A percentile compares a stretch with the other conserved stretches of the same genome.
Evolutionary conservation across 1,140 invertebrate genomes (phyloP).

Genomic region (Coptotermes formosanus): DNA sequence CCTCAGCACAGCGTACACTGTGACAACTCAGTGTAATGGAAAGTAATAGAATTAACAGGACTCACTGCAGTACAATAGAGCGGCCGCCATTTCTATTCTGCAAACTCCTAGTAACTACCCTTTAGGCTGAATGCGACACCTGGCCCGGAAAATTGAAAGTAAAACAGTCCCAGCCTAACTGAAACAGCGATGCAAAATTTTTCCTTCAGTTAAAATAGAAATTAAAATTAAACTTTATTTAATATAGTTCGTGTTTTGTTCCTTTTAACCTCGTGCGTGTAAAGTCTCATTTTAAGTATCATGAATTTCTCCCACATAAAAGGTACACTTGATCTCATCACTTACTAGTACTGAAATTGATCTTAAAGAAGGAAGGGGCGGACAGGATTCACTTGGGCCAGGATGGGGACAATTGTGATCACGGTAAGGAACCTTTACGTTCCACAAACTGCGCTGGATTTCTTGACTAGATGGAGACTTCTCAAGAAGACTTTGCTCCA

Average conservation of each 20-base stretch:
- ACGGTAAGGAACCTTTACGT: too few species aligned
- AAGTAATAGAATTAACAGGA: conserved; percentile 32
- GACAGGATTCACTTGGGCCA: too few species aligned
- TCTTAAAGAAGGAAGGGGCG: too few species aligned
- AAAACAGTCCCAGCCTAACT: not conserved
- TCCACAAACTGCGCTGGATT: too few species aligned
- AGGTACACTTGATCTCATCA: too few species aligned
- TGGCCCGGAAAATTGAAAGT: conserved; percentile 19
- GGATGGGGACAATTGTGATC: too few species aligned
- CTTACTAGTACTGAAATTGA: too few species aligned
- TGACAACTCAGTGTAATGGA: conserved; percentile 31
- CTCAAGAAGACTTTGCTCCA: too few species aligned
- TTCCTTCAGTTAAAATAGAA: not conserved
- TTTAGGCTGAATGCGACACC: not conserved
- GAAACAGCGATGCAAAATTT: not conserved
- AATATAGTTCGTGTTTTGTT: not conserved
- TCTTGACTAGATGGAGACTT: too few species aligned
- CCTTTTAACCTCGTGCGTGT: not conserved
- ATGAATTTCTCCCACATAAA: too few species aligned
- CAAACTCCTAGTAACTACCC: not conserved
- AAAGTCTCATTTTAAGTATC: not conserved
- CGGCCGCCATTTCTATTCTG: not conserved
- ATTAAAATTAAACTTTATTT: not conserved
- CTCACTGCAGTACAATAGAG: not conserved
- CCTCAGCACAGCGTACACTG: not conserved